Evolutionary conservation across 1,140 invertebrate genomes (phyloP).

Genomic region (Drosophila subpulchrella): DNA sequence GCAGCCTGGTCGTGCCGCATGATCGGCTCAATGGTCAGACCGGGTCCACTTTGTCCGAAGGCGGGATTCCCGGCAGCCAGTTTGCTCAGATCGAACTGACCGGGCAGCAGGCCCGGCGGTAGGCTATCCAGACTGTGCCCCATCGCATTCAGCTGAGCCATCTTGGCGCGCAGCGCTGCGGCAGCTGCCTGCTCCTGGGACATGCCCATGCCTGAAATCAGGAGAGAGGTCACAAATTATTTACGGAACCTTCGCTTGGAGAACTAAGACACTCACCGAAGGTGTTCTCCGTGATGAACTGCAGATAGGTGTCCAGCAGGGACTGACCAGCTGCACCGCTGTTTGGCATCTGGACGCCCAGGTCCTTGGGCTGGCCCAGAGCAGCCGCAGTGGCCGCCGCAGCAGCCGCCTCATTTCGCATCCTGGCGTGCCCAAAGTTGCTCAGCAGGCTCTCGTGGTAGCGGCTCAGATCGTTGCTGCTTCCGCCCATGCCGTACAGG

Average conservation of each 20-base stretch:
- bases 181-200: conserved; percentile 86
- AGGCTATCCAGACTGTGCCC: conserved; percentile 86
- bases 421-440: conserved; percentile 86
- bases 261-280: conserved; percentile 85
- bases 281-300: conserved; percentile 93
- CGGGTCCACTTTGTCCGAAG: conserved; percentile 49
- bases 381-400: conserved; percentile 75
- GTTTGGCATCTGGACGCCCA: conserved; percentile 67
- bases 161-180: conserved; percentile 88
- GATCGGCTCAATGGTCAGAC: conserved; percentile 73
- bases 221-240: not conserved
- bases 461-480: conserved; percentile 69
- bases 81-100: conserved; percentile 81
- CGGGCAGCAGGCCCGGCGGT: conserved; percentile 69
- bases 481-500: conserved; percentile 51
- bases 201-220: conserved; percentile 84
- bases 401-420: conserved; percentile 84
- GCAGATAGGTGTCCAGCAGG: conserved; percentile 92
- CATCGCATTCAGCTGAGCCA: conserved; percentile 89
- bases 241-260: too few relatives aligned
- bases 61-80: conserved; percentile 49
- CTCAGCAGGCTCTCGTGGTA: conserved; percentile 78
- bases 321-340: conserved; percentile 88
- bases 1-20: conserved; percentile 61
- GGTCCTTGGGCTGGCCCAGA: conserved; percentile 85